These are phyloP conservation scores for Candoia aspera DNA, from an alignment of 2,113 vertebrate genomes.

Conservation along the genomic window DNA sequence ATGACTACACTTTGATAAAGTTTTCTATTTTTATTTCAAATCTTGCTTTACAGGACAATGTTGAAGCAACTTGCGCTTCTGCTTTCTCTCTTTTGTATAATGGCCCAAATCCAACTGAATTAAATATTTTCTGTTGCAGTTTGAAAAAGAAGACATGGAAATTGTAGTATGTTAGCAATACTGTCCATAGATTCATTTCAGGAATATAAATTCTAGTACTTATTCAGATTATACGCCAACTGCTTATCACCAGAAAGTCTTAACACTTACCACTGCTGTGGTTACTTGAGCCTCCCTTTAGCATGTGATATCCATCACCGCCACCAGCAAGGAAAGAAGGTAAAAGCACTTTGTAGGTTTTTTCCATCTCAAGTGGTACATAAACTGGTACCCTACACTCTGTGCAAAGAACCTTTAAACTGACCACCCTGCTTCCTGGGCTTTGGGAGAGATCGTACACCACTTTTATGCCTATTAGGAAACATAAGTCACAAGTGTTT, in stretches of 20 bases:
- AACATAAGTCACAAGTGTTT: background rate
- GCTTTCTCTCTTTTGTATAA: background rate
- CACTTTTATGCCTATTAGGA: slow-evolving; percentile 81
- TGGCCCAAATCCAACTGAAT: background rate
- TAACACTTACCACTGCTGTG: slow-evolving; percentile 83
- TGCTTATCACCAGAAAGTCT: background rate
- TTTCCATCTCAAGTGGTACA: slow-evolving; percentile 71
- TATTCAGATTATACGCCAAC: background rate
- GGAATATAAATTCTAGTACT: background rate
- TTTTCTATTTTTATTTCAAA: background rate
- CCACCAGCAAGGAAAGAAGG: slow-evolving; percentile 81
- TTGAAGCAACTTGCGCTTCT: background rate
- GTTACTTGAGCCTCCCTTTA: slow-evolving; percentile 77
- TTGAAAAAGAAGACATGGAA: background rate
- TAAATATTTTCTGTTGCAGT: background rate
- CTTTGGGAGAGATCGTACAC: slow-evolving; percentile 79
- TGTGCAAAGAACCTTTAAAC: slow-evolving; percentile 82
- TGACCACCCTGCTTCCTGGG: slow-evolving; percentile 74
- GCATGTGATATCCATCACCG: slow-evolving; percentile 86
- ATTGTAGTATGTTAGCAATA: background rate
- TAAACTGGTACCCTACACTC: slow-evolving; percentile 84
- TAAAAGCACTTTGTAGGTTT: slow-evolving; percentile 80
- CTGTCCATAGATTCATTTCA: background rate
- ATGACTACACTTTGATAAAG: background rate
- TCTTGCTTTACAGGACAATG: background rate